Conservation (phyloP, 2,888 invertebrate genomes). For the Orthonychiurus folsomi region DNA sequence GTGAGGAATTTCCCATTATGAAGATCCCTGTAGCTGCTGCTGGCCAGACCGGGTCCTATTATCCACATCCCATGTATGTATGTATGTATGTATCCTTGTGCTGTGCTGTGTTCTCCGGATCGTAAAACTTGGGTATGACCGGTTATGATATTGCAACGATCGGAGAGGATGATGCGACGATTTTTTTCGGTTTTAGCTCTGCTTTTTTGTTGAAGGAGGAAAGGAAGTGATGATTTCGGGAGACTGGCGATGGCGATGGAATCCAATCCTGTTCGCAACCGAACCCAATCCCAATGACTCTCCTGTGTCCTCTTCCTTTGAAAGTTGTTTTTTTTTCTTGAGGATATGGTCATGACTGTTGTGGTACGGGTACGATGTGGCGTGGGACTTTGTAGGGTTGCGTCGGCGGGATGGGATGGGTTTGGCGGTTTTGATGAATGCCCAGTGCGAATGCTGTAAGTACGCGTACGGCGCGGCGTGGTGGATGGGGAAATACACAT, state of each 20-base stretch:
- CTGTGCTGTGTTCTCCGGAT: neutral
- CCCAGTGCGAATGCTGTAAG: too few relatives aligned
- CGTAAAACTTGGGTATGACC: neutral
- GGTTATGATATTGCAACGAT: neutral
- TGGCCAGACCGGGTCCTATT: too few relatives aligned
- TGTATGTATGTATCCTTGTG: neutral
- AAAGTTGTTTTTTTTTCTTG: too few relatives aligned
- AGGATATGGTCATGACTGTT: too few relatives aligned
- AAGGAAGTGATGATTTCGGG: neutral
- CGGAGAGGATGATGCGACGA: neutral
- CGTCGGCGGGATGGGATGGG: too few relatives aligned
- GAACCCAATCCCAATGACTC: slow-evolving; percentile 1
- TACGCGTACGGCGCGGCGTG: too few relatives aligned
- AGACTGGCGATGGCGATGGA: neutral
- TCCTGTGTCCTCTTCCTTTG: neutral
- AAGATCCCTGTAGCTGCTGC: too few relatives aligned
- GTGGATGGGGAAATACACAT: slow-evolving; percentile 1
- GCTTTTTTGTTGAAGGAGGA: too few relatives aligned
- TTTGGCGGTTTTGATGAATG: too few relatives aligned
- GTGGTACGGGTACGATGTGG: too few relatives aligned
- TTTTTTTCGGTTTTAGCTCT: neutral
- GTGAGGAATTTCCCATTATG: neutral
- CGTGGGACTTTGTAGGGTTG: too few relatives aligned
- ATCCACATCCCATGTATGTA: neutral
- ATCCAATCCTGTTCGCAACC: too few relatives aligned